A percentile compares a stretch with the other conserved stretches of the same genome.
These are phyloP conservation scores for Crocidura indochinensis DNA, from an alignment of 2,797 vertebrate genomes.

Conservation along the genomic window DNA sequence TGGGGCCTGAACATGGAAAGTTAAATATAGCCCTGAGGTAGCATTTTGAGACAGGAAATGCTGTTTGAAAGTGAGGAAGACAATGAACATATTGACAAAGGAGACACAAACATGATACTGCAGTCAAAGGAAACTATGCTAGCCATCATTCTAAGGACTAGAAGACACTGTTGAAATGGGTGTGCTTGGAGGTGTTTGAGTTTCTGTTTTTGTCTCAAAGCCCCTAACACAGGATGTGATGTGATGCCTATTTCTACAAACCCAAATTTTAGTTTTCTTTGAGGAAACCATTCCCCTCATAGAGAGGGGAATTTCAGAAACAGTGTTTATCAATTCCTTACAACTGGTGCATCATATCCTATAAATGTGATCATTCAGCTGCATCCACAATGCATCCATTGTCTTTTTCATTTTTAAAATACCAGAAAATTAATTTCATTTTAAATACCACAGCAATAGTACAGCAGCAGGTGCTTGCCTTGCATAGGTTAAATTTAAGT, in stretches of 20 bases:
- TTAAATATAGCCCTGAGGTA: slow-evolving; percentile 34
- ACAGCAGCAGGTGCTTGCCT: too few relatives aligned
- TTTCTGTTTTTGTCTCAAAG: slow-evolving; percentile 42
- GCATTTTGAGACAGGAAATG: slow-evolving; percentile 69
- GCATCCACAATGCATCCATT: neutral
- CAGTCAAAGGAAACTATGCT: neutral
- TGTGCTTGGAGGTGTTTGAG: too few relatives aligned
- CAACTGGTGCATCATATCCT: neutral
- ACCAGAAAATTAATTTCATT: neutral
- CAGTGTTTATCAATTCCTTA: neutral
- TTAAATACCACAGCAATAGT: neutral
- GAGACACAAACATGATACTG: neutral
- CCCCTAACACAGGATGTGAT: slow-evolving; percentile 15
- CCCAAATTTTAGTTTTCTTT: slow-evolving; percentile 17
- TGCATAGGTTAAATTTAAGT: too few relatives aligned
- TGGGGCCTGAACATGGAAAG: neutral
- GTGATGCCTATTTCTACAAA: slow-evolving; percentile 30
- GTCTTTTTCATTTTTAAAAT: neutral
- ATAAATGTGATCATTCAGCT: neutral
- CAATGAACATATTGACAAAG: slow-evolving; percentile 43
- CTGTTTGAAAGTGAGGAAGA: slow-evolving; percentile 54
- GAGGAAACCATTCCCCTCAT: slow-evolving; percentile 31
- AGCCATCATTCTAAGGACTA: slow-evolving; percentile 25
- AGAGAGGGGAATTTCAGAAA: slow-evolving; percentile 5
- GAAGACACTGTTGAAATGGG: neutral